phyloP scores from a whole-genome alignment of 2,797 vertebrate genomes.

The Synaphobranchus kaupii region DNA sequence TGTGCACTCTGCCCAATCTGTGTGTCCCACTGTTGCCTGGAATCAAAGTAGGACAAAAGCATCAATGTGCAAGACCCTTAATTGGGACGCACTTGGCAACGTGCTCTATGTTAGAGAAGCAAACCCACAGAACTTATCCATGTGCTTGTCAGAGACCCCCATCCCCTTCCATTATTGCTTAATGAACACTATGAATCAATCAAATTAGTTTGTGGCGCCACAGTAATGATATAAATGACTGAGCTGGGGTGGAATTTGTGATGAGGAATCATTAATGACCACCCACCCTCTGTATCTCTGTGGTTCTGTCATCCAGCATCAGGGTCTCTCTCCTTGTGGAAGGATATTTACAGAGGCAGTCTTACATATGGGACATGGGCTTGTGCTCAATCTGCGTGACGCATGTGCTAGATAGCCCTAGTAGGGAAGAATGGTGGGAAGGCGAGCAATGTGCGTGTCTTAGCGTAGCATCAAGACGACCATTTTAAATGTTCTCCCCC shows the following conservation, averaged over 20 bases:
- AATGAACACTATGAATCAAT: constrained; percentile 11
- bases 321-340: not conserved
- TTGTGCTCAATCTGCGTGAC: not conserved
- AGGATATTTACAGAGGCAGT: not conserved
- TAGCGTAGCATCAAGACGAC: not conserved
- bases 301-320: not conserved
- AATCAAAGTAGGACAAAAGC: not conserved
- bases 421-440: not conserved
- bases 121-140: not conserved
- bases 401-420: not conserved
- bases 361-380: not conserved
- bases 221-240: constrained; percentile 13
- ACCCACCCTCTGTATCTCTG: not conserved
- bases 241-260: not conserved
- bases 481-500: no score
- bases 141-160: not conserved
- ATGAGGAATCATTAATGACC: not conserved
- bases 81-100: constrained; percentile 15
- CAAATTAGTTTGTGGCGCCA: not conserved
- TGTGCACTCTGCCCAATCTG: not conserved
- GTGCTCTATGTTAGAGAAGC: not conserved
- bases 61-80: not conserved
- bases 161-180: not conserved
- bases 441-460: not conserved
- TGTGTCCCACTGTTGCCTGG: not conserved